Percentiles rank a stretch among this genome's conserved stretches.
Evolutionary conservation across 1,140 invertebrate species (phyloP).

Genomic region (Drosophila pandora): DNA sequence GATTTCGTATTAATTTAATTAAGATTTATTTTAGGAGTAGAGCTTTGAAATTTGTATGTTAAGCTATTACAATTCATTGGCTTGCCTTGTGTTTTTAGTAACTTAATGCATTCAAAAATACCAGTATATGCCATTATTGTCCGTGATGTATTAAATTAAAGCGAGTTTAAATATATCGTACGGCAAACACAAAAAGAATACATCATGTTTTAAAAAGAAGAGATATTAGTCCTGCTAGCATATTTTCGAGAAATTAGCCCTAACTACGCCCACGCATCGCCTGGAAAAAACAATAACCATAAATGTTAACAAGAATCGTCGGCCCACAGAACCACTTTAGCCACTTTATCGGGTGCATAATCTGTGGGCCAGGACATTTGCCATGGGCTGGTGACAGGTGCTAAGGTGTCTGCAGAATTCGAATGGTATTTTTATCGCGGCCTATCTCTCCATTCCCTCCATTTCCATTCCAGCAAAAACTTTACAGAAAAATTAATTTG

Average conservation of each 20-base stretch:
- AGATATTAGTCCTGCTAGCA: not conserved
- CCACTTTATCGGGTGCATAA: constrained; percentile 25
- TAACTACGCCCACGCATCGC: constrained; percentile 47
- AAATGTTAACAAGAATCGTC: constrained; percentile 73
- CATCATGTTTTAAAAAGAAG: too few species aligned
- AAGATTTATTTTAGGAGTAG: too few species aligned
- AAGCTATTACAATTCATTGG: too few species aligned
- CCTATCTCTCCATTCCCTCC: constrained; percentile 47
- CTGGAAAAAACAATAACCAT: constrained; percentile 67
- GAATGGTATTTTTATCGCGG: constrained; percentile 30
- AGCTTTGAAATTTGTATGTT: not conserved
- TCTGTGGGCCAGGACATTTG: constrained; percentile 38
- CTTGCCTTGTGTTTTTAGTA: not conserved
- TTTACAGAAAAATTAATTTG: constrained; percentile 75
- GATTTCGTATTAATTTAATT: too few species aligned
- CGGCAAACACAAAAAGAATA: too few species aligned
- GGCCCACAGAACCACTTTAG: constrained; percentile 47
- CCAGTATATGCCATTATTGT: too few species aligned
- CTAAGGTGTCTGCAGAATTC: constrained; percentile 61
- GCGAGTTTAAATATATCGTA: too few species aligned
- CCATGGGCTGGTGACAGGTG: constrained; percentile 63
- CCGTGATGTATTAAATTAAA: too few species aligned
- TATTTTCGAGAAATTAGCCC: constrained; percentile 40
- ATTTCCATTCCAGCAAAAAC: constrained; percentile 51
- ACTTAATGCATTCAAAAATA: not conserved